Evolutionary conservation across 1,140 invertebrate species (phyloP), one percentile per base, ranked within the genome.

Genomic region (Diabrotica undecimpunctata): DNA sequence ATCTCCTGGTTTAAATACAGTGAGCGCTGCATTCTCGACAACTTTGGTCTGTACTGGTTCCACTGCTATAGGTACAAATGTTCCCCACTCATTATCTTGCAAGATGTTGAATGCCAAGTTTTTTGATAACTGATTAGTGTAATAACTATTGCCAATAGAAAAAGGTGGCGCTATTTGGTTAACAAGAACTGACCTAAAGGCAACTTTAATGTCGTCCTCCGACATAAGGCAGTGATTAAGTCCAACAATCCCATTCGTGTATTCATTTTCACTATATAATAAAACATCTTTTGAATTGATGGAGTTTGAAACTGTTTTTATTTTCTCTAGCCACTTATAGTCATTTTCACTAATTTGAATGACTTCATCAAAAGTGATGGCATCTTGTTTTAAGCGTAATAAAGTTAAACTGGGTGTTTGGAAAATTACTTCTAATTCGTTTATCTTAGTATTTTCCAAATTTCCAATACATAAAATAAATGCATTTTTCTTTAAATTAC

Each of bases 1-100:
- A 78, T 98, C 95, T 57, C 95, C 93, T 67, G 89, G 84, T 7
- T 88, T 88, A 5, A 85, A 66, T 0, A 91, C 87, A 78, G 95
- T 92, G 0, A 90, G 86, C 75, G 85, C 94, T 0, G 81, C 81
- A 38, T 72, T 75, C 11, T 81, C 76, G 2, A 79, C 79, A 46
- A 78, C 67, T 6, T 78, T 58, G 6, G 56, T 5, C 12, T 39
- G n/a, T n/a, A 64, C 12, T 8, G 54, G 12, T 1, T 65, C 54
- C 3, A 68, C 13, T 9, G 59, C 39, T 6, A 74, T 60, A 68
- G 72, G 66, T 10, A 73, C 66, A 66, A 89, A 87, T 46, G 83
- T 85, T 12, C 89, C 88, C 80, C 91, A 92, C 67, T 72, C 79
- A 70, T 74, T 80, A 79, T 86, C 75, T 66, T 79, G 80, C 62